These are phyloP conservation scores for Myiagra hebetior DNA, from an alignment of 2,113 vertebrate genomes.

Conservation along the genomic window DNA sequence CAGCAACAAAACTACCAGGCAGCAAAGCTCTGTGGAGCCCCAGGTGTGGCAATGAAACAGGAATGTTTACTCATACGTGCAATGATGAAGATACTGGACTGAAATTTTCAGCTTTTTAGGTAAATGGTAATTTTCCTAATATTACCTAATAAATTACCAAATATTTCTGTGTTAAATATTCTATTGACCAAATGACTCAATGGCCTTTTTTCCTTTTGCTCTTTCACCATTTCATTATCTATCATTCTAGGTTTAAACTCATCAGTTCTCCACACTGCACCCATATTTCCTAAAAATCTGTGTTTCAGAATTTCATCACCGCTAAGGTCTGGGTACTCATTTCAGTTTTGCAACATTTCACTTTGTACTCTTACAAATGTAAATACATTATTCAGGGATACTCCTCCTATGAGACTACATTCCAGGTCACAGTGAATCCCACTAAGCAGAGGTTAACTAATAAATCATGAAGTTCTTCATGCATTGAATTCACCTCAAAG, in stretches of 20 bases:
- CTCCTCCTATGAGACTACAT: rapidly evolving
- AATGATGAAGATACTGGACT: neutral
- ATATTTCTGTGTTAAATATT: neutral
- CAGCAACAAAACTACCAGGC: rapidly evolving
- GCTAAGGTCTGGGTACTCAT: neutral
- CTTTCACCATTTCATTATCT: neutral
- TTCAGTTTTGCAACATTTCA: neutral
- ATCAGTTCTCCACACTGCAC: neutral
- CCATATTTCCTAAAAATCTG: neutral
- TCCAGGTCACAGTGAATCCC: neutral
- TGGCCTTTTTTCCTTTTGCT: neutral
- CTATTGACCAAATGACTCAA: neutral
- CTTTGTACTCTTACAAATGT: neutral
- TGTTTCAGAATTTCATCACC: neutral
- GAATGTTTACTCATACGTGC: neutral
- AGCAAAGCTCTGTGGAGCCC: neutral
- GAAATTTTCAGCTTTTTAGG: neutral
- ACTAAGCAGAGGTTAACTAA: neutral
- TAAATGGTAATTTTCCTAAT: neutral
- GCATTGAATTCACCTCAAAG: neutral
- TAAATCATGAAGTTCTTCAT: neutral
- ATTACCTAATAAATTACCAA: too few relatives aligned
- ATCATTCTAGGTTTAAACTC: neutral
- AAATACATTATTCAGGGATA: neutral
- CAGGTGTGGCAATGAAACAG: neutral